A percentile compares a stretch with the other conserved stretches of the same genome.
These are phyloP conservation scores for Taeniopygia guttata DNA, from an alignment of 2,797 vertebrate species.

Conservation along the genomic window DNA sequence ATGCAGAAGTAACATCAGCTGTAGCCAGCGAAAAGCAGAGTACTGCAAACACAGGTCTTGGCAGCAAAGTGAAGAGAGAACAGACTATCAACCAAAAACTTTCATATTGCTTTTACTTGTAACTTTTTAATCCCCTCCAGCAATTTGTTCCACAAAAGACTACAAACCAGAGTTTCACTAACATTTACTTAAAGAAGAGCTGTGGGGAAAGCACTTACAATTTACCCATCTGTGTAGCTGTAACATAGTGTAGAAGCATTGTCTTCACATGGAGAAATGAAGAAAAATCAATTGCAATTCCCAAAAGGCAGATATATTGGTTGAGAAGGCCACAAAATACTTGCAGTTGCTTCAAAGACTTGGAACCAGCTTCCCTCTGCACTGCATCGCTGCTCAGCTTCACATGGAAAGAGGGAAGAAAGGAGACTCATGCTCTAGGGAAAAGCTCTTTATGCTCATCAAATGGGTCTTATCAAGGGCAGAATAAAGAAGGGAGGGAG, in stretches of 20 bases:
- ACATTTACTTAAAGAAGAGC: neutral
- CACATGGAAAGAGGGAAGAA: neutral
- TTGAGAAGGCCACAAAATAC: constrained; percentile 51
- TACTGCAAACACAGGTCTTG: neutral
- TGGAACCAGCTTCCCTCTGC: neutral
- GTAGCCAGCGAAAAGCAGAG: neutral
- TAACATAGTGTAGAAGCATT: neutral
- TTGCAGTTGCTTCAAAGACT: neutral
- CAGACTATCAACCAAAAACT: neutral
- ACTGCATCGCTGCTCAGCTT: neutral
- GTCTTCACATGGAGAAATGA: neutral
- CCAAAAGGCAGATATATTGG: neutral
- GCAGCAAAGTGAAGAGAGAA: neutral
- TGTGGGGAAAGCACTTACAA: neutral
- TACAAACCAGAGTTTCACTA: neutral
- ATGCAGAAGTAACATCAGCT: neutral
- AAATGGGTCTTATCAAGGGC: neutral
- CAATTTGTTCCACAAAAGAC: neutral
- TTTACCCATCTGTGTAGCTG: constrained; percentile 1
- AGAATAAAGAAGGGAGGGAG: neutral
- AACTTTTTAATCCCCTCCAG: neutral
- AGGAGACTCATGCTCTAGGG: neutral
- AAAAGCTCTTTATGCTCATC: neutral
- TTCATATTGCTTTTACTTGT: neutral
- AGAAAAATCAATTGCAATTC: constrained; percentile 56